A percentile compares a stretch with the other conserved stretches of the same genome.
These are phyloP conservation scores for Alaudala cheleensis DNA, from an alignment of 2,113 vertebrate species.

Conservation along the genomic window DNA sequence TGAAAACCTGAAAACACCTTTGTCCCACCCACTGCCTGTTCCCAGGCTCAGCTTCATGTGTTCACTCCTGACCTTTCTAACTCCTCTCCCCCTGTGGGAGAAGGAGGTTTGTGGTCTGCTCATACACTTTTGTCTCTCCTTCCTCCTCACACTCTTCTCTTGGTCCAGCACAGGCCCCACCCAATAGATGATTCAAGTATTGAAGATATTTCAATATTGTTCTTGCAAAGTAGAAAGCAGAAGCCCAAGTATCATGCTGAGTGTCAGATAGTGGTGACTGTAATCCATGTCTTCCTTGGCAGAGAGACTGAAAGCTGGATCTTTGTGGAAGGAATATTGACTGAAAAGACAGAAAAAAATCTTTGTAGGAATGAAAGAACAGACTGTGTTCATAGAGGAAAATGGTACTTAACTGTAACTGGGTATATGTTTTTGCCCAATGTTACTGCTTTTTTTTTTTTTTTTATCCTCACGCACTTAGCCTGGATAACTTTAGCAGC, in stretches of 20 bases:
- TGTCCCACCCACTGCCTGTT: not conserved
- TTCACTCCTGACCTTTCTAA: not conserved
- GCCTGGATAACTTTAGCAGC: not conserved
- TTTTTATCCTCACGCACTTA: not conserved
- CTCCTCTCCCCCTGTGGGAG: fast-evolving
- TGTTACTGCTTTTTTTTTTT: not conserved
- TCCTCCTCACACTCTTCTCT: not conserved
- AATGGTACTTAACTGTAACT: not conserved
- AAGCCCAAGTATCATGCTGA: not conserved
- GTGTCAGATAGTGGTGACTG: not conserved
- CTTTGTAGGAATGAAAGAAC: not conserved
- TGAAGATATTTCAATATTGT: not conserved
- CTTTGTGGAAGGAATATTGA: not conserved
- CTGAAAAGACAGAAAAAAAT: not conserved
- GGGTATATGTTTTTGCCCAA: not conserved
- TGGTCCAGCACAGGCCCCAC: not conserved
- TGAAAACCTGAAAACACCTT: not conserved
- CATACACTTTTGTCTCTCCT: not conserved
- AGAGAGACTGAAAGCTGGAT: not conserved
- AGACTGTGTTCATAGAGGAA: not conserved
- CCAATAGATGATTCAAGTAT: not conserved
- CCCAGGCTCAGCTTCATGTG: not conserved
- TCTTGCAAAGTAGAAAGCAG: not conserved
- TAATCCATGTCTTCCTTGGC: not conserved
- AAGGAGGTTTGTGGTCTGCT: not conserved